A percentile compares a stretch with the other conserved stretches of the same genome.
Conservation (phyloP, 2,888 invertebrate species). For the Marronus borbonicus region DNA sequence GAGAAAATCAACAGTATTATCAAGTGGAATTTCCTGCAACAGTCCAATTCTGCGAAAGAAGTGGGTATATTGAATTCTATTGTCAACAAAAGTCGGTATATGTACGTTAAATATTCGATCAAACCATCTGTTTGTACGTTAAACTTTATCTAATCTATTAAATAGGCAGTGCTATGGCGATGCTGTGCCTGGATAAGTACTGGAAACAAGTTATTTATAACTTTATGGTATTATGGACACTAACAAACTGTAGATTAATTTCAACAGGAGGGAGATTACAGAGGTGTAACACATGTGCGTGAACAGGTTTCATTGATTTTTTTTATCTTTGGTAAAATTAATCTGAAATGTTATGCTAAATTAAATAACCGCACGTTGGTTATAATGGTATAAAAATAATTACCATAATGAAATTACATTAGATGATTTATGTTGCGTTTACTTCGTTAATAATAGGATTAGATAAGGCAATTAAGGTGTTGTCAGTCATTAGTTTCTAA, state of each 20-base stretch:
- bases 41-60: neutral
- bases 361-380: constrained; percentile 6
- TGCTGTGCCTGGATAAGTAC: constrained; percentile 5
- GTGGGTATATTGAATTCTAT: constrained; percentile 3
- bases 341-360: neutral
- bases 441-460: too few species aligned
- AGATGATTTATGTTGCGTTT: too few species aligned
- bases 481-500: too few species aligned
- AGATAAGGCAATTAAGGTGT: too few species aligned
- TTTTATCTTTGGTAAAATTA: neutral
- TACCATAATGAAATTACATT: too few species aligned
- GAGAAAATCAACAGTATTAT: neutral
- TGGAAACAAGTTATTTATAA: constrained; percentile 27
- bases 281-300: neutral
- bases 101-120: neutral
- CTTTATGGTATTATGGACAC: constrained; percentile 2
- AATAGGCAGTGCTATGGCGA: constrained; percentile 11
- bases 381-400: too few species aligned
- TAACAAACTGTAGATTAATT: neutral
- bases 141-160: constrained; percentile 34
- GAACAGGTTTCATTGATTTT: constrained; percentile 10
- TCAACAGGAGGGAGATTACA: neutral
- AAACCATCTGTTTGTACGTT: constrained; percentile 18
- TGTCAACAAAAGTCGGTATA: constrained; percentile 1
- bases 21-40: constrained; percentile 1